Evolutionary conservation across 2,113 vertebrate genomes (phyloP), one percentile per base, ranked within the genome.

Genomic region (Poeciliopsis occidentalis): DNA sequence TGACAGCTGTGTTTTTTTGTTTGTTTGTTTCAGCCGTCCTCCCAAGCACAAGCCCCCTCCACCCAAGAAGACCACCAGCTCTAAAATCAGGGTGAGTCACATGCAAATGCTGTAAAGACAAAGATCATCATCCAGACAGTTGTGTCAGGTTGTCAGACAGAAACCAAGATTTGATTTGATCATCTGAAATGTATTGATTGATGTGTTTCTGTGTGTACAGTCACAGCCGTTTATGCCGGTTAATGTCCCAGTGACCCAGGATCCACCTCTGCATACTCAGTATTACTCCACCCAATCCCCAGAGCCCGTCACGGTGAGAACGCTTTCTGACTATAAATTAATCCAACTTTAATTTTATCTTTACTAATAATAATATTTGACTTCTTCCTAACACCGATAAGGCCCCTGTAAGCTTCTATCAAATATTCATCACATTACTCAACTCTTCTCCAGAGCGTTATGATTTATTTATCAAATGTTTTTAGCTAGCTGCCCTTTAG

Each of bases 1-100:
- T 69, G 62, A 71, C 39, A 63, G n/a, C 24, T 70, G 57, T 79
- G 68, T 78, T 31, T 31, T 31, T 31, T 31, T 31, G 30, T n/a
- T n/a, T n/a, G n/a, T n/a, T 31, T 78, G 34, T 81, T 76, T 60
- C 86, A 97, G 96, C 6, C 93, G 89, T 13, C 96, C 96, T 3
- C 96, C 96, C 0, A 95, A 93, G 12, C 88, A 97, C 90, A 97
- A 97, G 80, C 96, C 96, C 1, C 96, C 96, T 4, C 95, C 96
- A 1, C 96, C 96, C 0, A 87, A 92, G 81, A 92, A 94, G 69
- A 92, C 84, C 68, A 47, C 79, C 61, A 91, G 81, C 32, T 89
- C 93, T 26, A 69, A 69, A 0, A 90, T 88, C 67, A 85, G 64
- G 91, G 96, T 97, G 81, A 96, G 95, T 81, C 19, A n/a, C 27